Percentiles rank a stretch among this genome's conserved stretches.
Conservation (phyloP, 1,140 invertebrate genomes). For the Doryteuthis pealeii region DNA sequence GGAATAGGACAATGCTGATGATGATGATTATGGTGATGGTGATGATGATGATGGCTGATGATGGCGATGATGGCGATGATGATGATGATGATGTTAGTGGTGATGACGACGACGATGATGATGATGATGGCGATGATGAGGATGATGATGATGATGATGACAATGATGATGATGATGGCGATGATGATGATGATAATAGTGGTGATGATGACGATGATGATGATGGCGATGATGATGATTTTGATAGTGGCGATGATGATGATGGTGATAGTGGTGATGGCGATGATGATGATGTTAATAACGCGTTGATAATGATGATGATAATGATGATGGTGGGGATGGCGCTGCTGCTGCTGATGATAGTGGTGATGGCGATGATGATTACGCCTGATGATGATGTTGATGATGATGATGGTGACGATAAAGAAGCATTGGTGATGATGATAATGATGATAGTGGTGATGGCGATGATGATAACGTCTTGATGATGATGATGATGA, state of each 20-base stretch:
- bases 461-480: no score
- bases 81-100: no score
- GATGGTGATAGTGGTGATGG: constrained; percentile 5
- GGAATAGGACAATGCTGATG: background rate
- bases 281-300: background rate
- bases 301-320: no score
- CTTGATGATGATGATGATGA: no score
- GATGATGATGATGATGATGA: no score
- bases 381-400: background rate
- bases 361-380: no score
- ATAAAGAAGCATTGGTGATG: constrained; percentile 13
- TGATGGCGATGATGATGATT: no score
- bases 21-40: no score
- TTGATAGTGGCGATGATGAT: no score
- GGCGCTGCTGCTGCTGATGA: no score
- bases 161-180: background rate
- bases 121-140: constrained; percentile 8
- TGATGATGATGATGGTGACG: constrained; percentile 3
- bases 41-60: no score
- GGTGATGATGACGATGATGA: background rate
- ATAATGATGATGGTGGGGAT: no score
- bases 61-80: constrained; percentile 1
- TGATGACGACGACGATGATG: background rate
- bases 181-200: background rate
- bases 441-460: constrained; percentile 20